A percentile compares a stretch with the other conserved stretches of the same genome.
Conservation (phyloP, 2,888 invertebrate species). For the Acleris laterana region DNA sequence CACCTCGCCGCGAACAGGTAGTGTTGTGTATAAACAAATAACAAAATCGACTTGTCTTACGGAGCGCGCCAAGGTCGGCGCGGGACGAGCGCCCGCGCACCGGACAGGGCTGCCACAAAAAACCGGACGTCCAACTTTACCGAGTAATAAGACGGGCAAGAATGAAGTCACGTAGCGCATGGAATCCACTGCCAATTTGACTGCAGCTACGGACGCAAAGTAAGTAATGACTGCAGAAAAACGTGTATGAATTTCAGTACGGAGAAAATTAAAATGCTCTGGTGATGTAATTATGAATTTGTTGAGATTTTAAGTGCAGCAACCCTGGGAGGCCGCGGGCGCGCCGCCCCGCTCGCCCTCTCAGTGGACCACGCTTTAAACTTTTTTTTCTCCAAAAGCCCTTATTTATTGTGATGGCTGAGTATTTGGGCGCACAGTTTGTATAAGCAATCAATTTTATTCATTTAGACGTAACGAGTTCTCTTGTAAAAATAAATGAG, state of each 20-base stretch:
- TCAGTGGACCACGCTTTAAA: slow-evolving; percentile 60
- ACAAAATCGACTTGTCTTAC: slow-evolving; percentile 83
- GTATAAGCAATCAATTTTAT: slow-evolving; percentile 85
- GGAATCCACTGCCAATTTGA: slow-evolving; percentile 32
- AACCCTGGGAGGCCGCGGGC: slow-evolving; percentile 45
- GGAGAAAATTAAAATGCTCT: slow-evolving; percentile 18
- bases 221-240: slow-evolving; percentile 22
- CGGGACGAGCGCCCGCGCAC: slow-evolving; percentile 48
- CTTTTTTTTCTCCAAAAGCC: slow-evolving; percentile 71
- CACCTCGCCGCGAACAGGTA: slow-evolving; percentile 68
- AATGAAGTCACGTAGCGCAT: slow-evolving; percentile 31
- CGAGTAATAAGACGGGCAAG: slow-evolving; percentile 22
- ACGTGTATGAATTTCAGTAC: slow-evolving; percentile 3
- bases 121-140: slow-evolving; percentile 28
- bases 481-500: slow-evolving; percentile 77
- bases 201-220: slow-evolving; percentile 27
- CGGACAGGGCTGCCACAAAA: slow-evolving; percentile 41
- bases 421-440: slow-evolving; percentile 84
- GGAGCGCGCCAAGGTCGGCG: slow-evolving; percentile 75
- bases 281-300: neutral
- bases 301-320: slow-evolving; percentile 14
- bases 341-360: slow-evolving; percentile 53
- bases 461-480: slow-evolving; percentile 81
- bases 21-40: slow-evolving; percentile 84
- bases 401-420: slow-evolving; percentile 82